These are phyloP conservation scores for Pygoscelis antarcticus DNA, from an alignment of 2,113 vertebrate species.

Conservation along the genomic window DNA sequence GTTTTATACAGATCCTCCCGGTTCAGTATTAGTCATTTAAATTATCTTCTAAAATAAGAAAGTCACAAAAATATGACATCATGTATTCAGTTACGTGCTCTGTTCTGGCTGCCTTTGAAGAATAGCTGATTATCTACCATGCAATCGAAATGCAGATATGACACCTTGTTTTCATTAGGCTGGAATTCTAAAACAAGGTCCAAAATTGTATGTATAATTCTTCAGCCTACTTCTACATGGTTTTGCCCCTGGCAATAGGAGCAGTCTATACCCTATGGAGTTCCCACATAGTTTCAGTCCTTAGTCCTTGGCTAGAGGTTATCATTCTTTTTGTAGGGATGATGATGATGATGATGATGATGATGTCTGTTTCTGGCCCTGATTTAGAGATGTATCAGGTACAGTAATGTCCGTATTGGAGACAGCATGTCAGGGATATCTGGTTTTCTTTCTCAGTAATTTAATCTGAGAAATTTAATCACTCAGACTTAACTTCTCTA, in stretches of 20 bases:
- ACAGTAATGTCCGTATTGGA: not conserved
- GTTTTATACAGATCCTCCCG: not conserved
- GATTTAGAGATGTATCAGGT: not conserved
- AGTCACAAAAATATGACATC: not conserved
- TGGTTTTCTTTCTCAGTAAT: not conserved
- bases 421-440: not conserved
- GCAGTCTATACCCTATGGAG: not conserved
- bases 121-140: not conserved
- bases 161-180: not conserved
- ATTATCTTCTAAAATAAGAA: not conserved
- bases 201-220: not conserved
- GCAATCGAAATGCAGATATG: not conserved
- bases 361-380: not conserved
- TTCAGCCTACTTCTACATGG: not conserved
- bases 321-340: not conserved
- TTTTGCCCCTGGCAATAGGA: not conserved
- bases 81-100: fast-evolving
- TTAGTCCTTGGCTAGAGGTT: not conserved
- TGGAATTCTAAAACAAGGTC: not conserved
- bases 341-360: not conserved
- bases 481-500: not conserved
- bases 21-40: not conserved
- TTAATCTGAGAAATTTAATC: not conserved
- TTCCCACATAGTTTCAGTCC: not conserved
- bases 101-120: not conserved